phyloP scores from a whole-genome alignment of 2,888 invertebrate genomes.

The Xylota segnis region DNA sequence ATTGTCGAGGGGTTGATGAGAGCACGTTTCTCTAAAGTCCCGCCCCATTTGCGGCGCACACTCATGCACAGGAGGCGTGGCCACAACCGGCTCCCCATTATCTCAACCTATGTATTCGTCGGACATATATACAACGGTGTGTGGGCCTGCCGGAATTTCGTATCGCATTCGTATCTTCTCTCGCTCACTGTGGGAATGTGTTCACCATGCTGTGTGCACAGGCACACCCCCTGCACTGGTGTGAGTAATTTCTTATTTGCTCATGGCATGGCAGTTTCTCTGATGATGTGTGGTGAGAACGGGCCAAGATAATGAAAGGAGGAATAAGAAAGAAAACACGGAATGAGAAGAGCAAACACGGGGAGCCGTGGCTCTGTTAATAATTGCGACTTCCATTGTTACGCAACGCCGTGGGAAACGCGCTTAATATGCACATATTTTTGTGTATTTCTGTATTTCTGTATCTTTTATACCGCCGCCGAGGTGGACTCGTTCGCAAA shows the following conservation, averaged over 20 bases:
- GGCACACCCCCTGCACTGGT: conserved; percentile 50
- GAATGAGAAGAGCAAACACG: conserved; percentile 78
- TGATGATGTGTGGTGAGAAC: conserved; percentile 13
- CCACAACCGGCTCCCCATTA: conserved; percentile 63
- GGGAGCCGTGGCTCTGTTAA: conserved; percentile 78
- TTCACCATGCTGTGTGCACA: conserved; percentile 3
- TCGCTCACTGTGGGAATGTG: conserved; percentile 34
- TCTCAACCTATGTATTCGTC: conserved; percentile 39
- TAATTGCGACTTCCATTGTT: conserved; percentile 80
- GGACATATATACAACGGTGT: conserved; percentile 60
- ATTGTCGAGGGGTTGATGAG: conserved; percentile 64
- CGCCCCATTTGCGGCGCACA: conserved; percentile 56
- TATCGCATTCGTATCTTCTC: no score
- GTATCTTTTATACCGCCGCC: not conserved
- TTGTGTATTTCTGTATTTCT: conserved; percentile 29
- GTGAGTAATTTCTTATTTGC: conserved; percentile 70
- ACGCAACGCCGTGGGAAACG: conserved; percentile 79
- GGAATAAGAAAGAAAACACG: conserved; percentile 59
- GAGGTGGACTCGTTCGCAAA: conserved; percentile 50
- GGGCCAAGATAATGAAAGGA: conserved; percentile 52
- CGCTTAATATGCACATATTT: conserved; percentile 73
- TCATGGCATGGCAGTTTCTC: conserved; percentile 59
- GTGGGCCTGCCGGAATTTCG: conserved; percentile 69
- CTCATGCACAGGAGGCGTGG: conserved; percentile 63
- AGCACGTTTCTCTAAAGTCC: conserved; percentile 43